These are phyloP conservation scores for Gryllus longicercus DNA, from an alignment of 2,888 invertebrate species.

Conservation along the genomic window DNA sequence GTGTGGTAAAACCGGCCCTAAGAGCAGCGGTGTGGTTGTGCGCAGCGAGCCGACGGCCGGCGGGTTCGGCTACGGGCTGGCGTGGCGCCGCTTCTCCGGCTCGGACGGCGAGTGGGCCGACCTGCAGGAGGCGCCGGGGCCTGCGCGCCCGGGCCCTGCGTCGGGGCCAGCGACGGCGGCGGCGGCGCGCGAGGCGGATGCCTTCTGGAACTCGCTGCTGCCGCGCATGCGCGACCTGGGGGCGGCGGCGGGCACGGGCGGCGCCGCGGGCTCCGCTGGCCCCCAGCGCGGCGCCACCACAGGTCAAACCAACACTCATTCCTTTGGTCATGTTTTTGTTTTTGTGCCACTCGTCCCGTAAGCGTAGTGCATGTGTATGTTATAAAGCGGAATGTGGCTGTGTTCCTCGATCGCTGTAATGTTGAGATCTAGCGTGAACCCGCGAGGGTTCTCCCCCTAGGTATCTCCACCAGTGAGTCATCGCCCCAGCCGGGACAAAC, in stretches of 20 bases:
- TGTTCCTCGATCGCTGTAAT: too few species aligned
- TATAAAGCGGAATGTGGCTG: too few species aligned
- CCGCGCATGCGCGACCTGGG: slow-evolving; percentile 35
- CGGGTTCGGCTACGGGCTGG: slow-evolving; percentile 19
- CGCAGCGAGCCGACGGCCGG: background rate
- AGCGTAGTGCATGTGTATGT: too few species aligned
- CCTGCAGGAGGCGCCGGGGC: background rate
- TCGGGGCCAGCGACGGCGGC: background rate
- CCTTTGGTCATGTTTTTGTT: too few species aligned
- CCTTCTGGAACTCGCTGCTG: slow-evolving; percentile 41
- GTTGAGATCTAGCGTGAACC: too few species aligned
- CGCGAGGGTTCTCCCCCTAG: too few species aligned
- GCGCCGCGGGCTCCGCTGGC: background rate
- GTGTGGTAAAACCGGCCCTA: too few species aligned
- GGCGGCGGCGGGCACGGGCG: background rate
- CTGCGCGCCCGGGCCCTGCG: background rate
- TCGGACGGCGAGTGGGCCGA: background rate
- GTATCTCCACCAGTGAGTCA: too few species aligned
- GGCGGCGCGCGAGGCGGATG: slow-evolving; percentile 22
- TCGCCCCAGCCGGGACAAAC: too few species aligned
- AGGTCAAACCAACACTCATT: background rate
- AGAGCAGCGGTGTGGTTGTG: too few species aligned
- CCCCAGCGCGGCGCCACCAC: background rate
- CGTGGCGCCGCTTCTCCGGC: slow-evolving; percentile 17
- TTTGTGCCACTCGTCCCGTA: too few species aligned